These are phyloP conservation scores for Pongo abelii DNA, from an alignment of 2,113 vertebrate species.

Conservation along the genomic window DNA sequence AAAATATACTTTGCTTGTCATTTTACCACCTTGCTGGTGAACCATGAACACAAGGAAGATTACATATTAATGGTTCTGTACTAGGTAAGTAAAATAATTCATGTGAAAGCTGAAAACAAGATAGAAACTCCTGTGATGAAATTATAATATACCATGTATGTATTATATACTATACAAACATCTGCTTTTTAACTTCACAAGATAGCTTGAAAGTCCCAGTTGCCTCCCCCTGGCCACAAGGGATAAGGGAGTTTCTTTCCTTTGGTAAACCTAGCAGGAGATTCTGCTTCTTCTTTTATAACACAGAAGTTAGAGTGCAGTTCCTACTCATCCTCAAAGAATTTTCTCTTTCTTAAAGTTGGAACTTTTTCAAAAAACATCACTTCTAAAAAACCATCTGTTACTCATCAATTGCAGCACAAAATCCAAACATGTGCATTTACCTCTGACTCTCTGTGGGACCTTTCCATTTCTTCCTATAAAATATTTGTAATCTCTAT, in stretches of 20 bases:
- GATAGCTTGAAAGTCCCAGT: conserved; percentile 21
- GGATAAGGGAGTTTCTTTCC: not conserved
- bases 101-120: conserved; percentile 17
- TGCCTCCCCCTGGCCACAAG: not conserved
- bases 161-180: conserved; percentile 1
- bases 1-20: conserved; percentile 21
- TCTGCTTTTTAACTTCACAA: conserved; percentile 14
- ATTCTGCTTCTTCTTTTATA: not conserved
- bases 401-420: not conserved
- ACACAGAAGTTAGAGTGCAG: not conserved
- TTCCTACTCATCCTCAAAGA: not conserved
- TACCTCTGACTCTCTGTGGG: not conserved
- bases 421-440: not conserved
- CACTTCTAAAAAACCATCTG: not conserved
- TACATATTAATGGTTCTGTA: not conserved
- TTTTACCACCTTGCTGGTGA: not conserved
- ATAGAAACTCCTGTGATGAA: not conserved
- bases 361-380: not conserved
- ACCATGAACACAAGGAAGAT: not conserved
- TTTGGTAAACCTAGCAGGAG: not conserved
- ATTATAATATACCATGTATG: not conserved
- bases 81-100: not conserved
- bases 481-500: conserved; percentile 14
- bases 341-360: conserved; percentile 24
- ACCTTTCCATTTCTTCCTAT: not conserved